Evolutionary conservation across 2,797 vertebrate genomes (phyloP).

Genomic region (Poeciliopsis turneri): DNA sequence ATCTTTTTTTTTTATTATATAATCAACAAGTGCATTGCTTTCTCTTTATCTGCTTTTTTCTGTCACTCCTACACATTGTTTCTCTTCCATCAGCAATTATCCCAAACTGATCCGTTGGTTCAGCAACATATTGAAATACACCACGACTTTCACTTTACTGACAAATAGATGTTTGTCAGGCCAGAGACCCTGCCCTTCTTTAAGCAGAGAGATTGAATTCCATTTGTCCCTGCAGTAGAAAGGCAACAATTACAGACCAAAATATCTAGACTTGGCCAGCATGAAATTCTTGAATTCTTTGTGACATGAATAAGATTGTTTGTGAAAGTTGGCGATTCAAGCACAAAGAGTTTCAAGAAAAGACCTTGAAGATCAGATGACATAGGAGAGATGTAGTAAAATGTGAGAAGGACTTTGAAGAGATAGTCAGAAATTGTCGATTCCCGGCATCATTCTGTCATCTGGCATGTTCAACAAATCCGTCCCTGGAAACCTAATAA

Average conservation of each 20-base stretch:
- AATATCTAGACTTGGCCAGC: constrained; percentile 66
- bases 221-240: constrained; percentile 69
- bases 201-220: constrained; percentile 73
- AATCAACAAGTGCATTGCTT: background rate
- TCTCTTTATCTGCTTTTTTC: constrained; percentile 2
- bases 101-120: constrained; percentile 59
- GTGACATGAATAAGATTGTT: constrained; percentile 69
- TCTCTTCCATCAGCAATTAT: constrained; percentile 36
- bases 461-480: constrained; percentile 1
- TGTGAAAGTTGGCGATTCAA: constrained; percentile 64
- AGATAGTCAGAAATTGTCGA: constrained; percentile 23
- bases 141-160: constrained; percentile 68
- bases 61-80: constrained; percentile 15
- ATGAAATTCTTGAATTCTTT: constrained; percentile 56
- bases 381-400: constrained; percentile 23
- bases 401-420: constrained; percentile 27
- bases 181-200: constrained; percentile 72
- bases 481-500: background rate
- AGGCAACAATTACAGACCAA: constrained; percentile 75
- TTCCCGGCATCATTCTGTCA: constrained; percentile 9
- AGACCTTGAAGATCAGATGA: constrained; percentile 54
- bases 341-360: constrained; percentile 63
- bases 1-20: background rate
- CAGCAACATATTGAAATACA: constrained; percentile 55
- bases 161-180: constrained; percentile 70